Conservation (phyloP, 1,140 invertebrate genomes). For the Radopholus similis region DNA sequence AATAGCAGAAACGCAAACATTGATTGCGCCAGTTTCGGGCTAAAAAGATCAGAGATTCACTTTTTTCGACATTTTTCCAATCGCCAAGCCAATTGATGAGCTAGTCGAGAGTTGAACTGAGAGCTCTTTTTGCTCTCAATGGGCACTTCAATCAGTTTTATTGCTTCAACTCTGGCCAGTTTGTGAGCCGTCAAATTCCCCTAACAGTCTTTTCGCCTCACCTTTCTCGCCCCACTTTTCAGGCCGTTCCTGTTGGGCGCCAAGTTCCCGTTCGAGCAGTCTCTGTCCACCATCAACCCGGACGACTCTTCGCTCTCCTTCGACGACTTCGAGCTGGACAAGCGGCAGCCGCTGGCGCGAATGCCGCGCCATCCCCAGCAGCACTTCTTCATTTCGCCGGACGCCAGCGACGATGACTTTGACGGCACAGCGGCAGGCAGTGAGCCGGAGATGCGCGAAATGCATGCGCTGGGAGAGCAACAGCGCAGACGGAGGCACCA, state of each 20-base stretch:
- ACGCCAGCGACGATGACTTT: not conserved
- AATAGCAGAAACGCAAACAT: too few relatives aligned
- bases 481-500: not conserved
- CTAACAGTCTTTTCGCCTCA: not conserved
- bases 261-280: slow-evolving; percentile 27
- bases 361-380: not conserved
- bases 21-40: too few relatives aligned
- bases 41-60: too few relatives aligned
- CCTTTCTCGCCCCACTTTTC: too few relatives aligned
- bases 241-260: slow-evolving; percentile 10
- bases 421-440: not conserved
- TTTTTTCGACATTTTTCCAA: too few relatives aligned
- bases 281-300: slow-evolving; percentile 34
- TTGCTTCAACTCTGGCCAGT: too few relatives aligned
- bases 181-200: not conserved
- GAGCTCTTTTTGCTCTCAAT: too few relatives aligned
- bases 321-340: slow-evolving; percentile 16
- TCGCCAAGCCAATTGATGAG: too few relatives aligned
- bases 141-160: too few relatives aligned
- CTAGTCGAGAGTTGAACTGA: too few relatives aligned
- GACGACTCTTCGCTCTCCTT: slow-evolving; percentile 35
- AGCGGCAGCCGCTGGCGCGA: not conserved
- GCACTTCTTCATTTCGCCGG: not conserved
- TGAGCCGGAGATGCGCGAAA: not conserved
- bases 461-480: not conserved